Evolutionary conservation across 2,113 vertebrate genomes (phyloP).

Genomic region (Addax nasomaculatus): DNA sequence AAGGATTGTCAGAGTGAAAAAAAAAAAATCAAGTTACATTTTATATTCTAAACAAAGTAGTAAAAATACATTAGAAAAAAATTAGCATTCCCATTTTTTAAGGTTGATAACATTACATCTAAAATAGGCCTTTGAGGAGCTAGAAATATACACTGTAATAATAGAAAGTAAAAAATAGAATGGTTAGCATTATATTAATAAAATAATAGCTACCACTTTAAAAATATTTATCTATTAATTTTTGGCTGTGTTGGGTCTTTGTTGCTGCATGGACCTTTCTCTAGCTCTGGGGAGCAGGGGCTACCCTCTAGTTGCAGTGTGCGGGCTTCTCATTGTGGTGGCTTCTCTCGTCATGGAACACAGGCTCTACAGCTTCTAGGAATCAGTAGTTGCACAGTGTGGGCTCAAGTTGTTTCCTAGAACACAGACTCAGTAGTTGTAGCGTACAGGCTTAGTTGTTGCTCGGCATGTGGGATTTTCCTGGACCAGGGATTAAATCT

Average conservation of each 20-base stretch:
- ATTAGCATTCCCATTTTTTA: not conserved
- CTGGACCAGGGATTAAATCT: not conserved
- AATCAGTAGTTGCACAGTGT: not conserved
- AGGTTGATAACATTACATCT: not conserved
- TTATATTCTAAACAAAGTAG: constrained; percentile 6
- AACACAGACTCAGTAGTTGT: not conserved
- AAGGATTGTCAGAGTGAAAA: not conserved
- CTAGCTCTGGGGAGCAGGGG: not conserved
- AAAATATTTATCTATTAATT: not conserved
- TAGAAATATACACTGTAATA: not conserved
- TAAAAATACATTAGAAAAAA: not conserved
- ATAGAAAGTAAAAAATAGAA: not conserved
- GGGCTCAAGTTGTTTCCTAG: not conserved
- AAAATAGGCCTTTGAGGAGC: not conserved
- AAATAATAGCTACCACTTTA: not conserved
- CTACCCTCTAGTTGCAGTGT: not conserved
- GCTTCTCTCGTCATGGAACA: not conserved
- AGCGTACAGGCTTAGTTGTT: not conserved
- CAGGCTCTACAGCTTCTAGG: not conserved
- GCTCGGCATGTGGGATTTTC: not conserved
- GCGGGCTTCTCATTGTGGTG: not conserved
- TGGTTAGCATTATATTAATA: not conserved
- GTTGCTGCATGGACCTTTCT: not conserved
- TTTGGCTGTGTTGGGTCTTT: not conserved
- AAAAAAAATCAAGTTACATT: not conserved